Evolutionary conservation across 1,140 invertebrate genomes (phyloP).

Genomic region (Drosophila watanabei): DNA sequence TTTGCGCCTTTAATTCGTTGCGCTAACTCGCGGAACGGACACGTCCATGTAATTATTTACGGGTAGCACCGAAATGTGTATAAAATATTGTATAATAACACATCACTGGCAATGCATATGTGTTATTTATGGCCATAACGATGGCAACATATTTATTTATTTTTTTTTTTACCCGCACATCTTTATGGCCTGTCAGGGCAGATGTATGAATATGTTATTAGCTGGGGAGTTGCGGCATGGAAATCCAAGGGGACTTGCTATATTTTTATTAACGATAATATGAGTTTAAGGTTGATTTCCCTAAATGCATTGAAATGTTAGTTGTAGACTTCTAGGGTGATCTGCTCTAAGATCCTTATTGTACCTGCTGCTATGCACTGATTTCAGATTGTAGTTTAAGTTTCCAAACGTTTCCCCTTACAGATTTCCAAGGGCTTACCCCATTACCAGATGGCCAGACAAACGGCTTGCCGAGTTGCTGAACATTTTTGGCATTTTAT

Average conservation of each 20-base stretch:
- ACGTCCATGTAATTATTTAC: constrained; percentile 82
- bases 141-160: constrained; percentile 64
- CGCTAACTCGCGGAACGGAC: constrained; percentile 58
- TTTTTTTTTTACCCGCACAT: constrained; percentile 41
- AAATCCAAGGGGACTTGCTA: not conserved
- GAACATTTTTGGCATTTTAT: constrained; percentile 7
- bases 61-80: constrained; percentile 63
- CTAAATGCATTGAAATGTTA: not conserved
- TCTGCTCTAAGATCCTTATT: not conserved
- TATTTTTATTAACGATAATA: not conserved
- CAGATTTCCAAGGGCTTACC: not conserved
- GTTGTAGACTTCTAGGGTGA: not conserved
- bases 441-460: not conserved
- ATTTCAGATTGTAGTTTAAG: not conserved
- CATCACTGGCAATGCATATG: constrained; percentile 67
- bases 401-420: not conserved
- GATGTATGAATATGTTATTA: constrained; percentile 73
- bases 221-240: not conserved
- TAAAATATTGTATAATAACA: constrained; percentile 77
- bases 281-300: not conserved
- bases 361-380: no score
- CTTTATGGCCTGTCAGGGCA: constrained; percentile 45
- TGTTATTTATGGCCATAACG: constrained; percentile 75
- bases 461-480: not conserved
- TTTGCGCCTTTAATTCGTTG: constrained; percentile 80